These are phyloP conservation scores for Heterotis niloticus DNA, from an alignment of 2,113 vertebrate genomes.

Conservation along the genomic window DNA sequence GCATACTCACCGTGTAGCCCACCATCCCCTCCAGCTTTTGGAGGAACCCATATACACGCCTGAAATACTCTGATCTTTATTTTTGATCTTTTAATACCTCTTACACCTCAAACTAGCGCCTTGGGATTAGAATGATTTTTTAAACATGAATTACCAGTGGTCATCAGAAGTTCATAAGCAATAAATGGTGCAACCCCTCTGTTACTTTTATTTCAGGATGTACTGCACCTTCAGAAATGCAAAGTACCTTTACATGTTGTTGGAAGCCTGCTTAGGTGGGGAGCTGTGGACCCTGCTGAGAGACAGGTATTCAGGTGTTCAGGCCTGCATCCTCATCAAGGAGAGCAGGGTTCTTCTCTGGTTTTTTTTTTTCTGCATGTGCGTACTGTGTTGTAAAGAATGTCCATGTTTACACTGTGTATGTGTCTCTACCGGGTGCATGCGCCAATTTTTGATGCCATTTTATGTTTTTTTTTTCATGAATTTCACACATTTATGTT, in stretches of 20 bases:
- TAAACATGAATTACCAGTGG: neutral
- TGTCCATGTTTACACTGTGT: neutral
- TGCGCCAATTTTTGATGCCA: neutral
- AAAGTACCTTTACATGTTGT: slow-evolving; percentile 68
- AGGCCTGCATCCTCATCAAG: neutral
- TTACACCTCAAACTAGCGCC: too few species aligned
- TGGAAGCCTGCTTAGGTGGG: slow-evolving; percentile 64
- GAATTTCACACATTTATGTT: too few species aligned
- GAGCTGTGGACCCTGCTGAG: slow-evolving; percentile 65
- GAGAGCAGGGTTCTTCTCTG: neutral
- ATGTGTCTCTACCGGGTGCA: neutral
- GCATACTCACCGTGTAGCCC: neutral
- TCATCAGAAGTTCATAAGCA: neutral
- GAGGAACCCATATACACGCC: neutral
- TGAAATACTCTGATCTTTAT: neutral
- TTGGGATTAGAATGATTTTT: neutral
- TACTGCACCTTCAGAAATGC: slow-evolving; percentile 62
- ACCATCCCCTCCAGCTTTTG: neutral
- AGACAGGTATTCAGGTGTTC: slow-evolving; percentile 54
- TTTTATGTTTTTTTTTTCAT: too few species aligned
- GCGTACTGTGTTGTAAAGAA: neutral
- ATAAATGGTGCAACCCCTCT: neutral
- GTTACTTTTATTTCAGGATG: slow-evolving; percentile 45
- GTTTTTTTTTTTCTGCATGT: neutral
- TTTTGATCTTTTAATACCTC: neutral